phyloP scores from a whole-genome alignment of 1,140 invertebrate genomes.

The Ruditapes philippinarum region DNA sequence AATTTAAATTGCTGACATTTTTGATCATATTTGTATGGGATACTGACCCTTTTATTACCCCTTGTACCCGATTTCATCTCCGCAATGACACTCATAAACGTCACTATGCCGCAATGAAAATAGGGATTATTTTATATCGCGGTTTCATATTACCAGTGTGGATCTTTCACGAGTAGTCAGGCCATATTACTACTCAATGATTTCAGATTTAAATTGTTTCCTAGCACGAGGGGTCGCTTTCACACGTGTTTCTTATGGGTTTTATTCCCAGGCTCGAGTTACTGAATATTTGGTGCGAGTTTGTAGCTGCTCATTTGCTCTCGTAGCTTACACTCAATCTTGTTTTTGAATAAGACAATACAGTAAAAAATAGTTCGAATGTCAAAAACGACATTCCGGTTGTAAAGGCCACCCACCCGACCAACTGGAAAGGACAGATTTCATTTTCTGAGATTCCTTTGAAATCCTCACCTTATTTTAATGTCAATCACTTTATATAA shows the following conservation, averaged over 20 bases:
- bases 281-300: background rate
- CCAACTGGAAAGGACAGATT: no score
- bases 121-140: slow-evolving; percentile 47
- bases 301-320: background rate
- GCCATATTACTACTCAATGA: slow-evolving; percentile 35
- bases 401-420: no score
- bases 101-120: slow-evolving; percentile 46
- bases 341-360: background rate
- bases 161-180: slow-evolving; percentile 44
- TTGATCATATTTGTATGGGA: slow-evolving; percentile 9
- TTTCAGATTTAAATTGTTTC: slow-evolving; percentile 33
- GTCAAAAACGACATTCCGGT: no score
- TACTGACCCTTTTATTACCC: slow-evolving; percentile 32
- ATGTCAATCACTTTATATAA: no score
- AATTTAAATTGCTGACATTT: slow-evolving; percentile 43
- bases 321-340: background rate
- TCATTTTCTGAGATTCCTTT: no score
- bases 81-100: slow-evolving; percentile 30
- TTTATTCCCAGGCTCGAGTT: slow-evolving; percentile 37
- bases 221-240: slow-evolving; percentile 47
- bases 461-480: no score
- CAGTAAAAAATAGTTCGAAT: no score
- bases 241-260: slow-evolving; percentile 27
- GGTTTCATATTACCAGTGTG: slow-evolving; percentile 9
- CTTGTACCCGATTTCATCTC: slow-evolving; percentile 28